These are phyloP conservation scores for Caenorhabditis elegans DNA, from an alignment of 1,140 invertebrate genomes.

Conservation along the genomic window WBcel235 BX284602.5:12901501-12902000, in stretches of 20 bases:
- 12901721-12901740: neutral
- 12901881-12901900: neutral
- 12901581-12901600: slow-evolving; percentile 13
- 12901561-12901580: slow-evolving; percentile 2
- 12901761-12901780: neutral
- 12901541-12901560: neutral
- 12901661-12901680: neutral
- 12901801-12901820: too few relatives aligned
- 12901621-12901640: neutral
- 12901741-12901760: neutral
- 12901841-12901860: neutral
- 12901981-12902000: neutral
- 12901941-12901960: neutral
- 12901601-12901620: neutral
- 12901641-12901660: too few relatives aligned
- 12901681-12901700: neutral
- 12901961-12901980: neutral
- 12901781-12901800: neutral
- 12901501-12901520: neutral
- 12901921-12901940: neutral
- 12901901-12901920: slow-evolving; percentile 16
- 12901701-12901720: slow-evolving; percentile 10
- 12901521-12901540: neutral
- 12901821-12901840: too few relatives aligned
- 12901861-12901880: neutral